phyloP scores from a whole-genome alignment of 2,888 invertebrate species.

The Orthosia cruda region DNA sequence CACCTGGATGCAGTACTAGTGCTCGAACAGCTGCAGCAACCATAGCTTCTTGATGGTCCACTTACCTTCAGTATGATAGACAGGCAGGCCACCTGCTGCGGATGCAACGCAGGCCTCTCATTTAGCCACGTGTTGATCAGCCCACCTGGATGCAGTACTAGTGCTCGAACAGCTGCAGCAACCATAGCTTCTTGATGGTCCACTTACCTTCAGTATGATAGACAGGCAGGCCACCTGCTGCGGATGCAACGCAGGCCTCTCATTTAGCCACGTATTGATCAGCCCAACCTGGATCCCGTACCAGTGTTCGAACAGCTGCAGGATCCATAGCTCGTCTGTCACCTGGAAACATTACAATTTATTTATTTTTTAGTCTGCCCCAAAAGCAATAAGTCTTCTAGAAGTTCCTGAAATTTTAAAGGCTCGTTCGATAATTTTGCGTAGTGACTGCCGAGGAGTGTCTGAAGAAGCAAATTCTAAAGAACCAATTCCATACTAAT shows the following conservation, averaged over 20 bases:
- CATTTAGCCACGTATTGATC: conserved; percentile 98
- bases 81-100: no score
- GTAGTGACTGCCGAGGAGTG: no score
- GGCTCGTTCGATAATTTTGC: no score
- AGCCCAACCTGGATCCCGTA: conserved; percentile 98
- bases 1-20: conserved; percentile 99
- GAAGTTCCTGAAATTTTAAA: no score
- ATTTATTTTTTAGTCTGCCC: no score
- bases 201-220: conserved; percentile 92
- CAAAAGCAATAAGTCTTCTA: no score
- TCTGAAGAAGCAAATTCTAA: no score
- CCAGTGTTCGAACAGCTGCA: conserved; percentile 96
- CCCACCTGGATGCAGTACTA: conserved; percentile 98
- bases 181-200: neutral
- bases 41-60: conserved; percentile 83
- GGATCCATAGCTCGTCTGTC: conserved; percentile 93
- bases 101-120: no score
- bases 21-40: conserved; percentile 94
- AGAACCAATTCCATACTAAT: no score
- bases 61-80: no score
- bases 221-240: conserved; percentile 99
- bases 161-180: conserved; percentile 94
- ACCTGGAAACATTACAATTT: conserved; percentile 76
- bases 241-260: conserved; percentile 98
- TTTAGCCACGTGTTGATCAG: conserved; percentile 93